phyloP scores from a whole-genome alignment of 2,797 vertebrate species.

The Spinus olivaceus region DNA sequence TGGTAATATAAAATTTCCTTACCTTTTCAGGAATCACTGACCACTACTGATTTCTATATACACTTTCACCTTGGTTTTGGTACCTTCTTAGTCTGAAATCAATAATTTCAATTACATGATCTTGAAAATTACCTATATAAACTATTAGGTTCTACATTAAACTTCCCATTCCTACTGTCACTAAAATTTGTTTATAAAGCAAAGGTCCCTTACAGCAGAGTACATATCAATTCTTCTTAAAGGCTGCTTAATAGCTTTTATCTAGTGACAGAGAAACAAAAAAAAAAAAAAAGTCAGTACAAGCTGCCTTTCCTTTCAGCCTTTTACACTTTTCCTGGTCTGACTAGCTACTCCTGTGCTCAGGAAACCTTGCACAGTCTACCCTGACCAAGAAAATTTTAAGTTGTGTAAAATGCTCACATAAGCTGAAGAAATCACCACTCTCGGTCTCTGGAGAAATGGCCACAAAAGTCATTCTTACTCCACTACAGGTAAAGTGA shows the following conservation, averaged over 20 bases:
- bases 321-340: neutral
- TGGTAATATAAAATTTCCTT: constrained; percentile 29
- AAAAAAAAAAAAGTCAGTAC: neutral
- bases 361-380: neutral
- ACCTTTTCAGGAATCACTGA: constrained; percentile 17
- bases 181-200: constrained; percentile 49
- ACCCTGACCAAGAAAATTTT: constrained; percentile 3
- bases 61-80: constrained; percentile 57
- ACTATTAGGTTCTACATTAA: constrained; percentile 26
- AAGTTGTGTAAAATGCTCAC: neutral
- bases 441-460: neutral
- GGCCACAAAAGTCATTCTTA: neutral
- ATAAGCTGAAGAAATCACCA: neutral
- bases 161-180: neutral
- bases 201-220: constrained; percentile 42
- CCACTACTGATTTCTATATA: constrained; percentile 8
- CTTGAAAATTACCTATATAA: constrained; percentile 54
- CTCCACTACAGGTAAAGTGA: neutral
- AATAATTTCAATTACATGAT: constrained; percentile 23
- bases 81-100: constrained; percentile 57
- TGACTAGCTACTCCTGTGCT: neutral
- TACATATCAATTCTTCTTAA: neutral
- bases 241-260: constrained; percentile 28
- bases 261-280: neutral
- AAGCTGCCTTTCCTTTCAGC: constrained; percentile 7